Evolutionary conservation across 2,797 vertebrate species (phyloP), one percentile per base, ranked within the genome.

Genomic region (Lepilemur septentrionalis): DNA sequence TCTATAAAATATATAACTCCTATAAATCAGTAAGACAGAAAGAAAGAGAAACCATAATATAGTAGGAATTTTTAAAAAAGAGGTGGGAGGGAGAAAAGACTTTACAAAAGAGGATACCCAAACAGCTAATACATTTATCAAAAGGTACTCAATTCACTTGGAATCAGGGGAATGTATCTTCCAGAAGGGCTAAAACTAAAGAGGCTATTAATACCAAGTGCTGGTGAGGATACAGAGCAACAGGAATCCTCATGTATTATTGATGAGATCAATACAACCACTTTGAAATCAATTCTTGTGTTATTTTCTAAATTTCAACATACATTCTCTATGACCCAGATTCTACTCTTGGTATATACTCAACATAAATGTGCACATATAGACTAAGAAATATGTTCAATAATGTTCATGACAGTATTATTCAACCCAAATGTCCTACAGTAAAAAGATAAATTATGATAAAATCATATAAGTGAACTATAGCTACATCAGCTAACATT

Each of bases 281-380:
- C 57, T 72, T 7, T 72, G 76, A 81, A 92, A 95, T 90, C 67
- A 78, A 76, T 73, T 84, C n/a, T 81, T 86, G 13, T 38, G 11
- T 82, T 61, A 75, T 30, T 9, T 63, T 90, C 59, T 90, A 91
- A 93, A 91, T 67, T 13, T 93, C 35, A 96, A 89, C n/a, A 80
- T 12, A 81, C 7, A 67, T 13, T 83, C 4, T 82, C 32, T 52
- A 73, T 5, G 6, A 67, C 17, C 17, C 48, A 92, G n/a, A 86
- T 55, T 90, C 70, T 67, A 75, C 23, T 78, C 28, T n/a, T 59
- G 38, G 52, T 52, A 52, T 69, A 50, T 48, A 88, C 11, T 28
- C 63, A 82, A 79, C 18, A 89, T 28, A 88, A 87, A 92, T 57
- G 69, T 88, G 25, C 52, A 43, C 55, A 43, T 35, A 17, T 72